phyloP scores from a whole-genome alignment of 2,888 invertebrate species.

The Siphlonurus alternatus region DNA sequence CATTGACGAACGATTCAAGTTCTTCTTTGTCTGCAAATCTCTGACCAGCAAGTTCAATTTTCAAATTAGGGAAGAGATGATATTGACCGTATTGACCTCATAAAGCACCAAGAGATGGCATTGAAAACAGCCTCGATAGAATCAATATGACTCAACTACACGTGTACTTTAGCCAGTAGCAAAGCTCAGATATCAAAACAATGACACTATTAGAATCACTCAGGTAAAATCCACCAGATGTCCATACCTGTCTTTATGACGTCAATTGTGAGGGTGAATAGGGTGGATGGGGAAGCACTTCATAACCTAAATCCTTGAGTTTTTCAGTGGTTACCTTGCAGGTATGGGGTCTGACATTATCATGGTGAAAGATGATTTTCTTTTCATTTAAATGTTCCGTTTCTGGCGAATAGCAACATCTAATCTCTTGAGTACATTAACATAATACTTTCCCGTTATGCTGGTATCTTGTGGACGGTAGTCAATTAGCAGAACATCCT shows the following conservation, averaged over 20 bases:
- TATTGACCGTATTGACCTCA: too few species aligned
- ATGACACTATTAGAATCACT: too few species aligned
- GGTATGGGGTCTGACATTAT: constrained; percentile 13
- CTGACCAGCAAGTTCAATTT: too few species aligned
- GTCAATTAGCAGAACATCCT: constrained; percentile 19
- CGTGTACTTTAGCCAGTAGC: too few species aligned
- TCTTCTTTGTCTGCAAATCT: not conserved
- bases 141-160: too few species aligned
- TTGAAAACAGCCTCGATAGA: too few species aligned
- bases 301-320: constrained; percentile 12
- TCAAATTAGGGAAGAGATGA: not conserved
- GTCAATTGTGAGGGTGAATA: too few species aligned
- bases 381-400: constrained; percentile 17
- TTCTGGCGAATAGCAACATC: constrained; percentile 16
- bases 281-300: constrained; percentile 9
- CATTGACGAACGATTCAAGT: not conserved
- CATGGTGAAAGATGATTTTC: constrained; percentile 15
- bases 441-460: constrained; percentile 15
- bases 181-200: too few species aligned
- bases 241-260: too few species aligned
- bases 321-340: not conserved
- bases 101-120: too few species aligned
- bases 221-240: too few species aligned
- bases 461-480: constrained; percentile 20
- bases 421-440: constrained; percentile 12